phyloP scores from a whole-genome alignment of 1,140 invertebrate species.

The Bombus difficillimus region DNA sequence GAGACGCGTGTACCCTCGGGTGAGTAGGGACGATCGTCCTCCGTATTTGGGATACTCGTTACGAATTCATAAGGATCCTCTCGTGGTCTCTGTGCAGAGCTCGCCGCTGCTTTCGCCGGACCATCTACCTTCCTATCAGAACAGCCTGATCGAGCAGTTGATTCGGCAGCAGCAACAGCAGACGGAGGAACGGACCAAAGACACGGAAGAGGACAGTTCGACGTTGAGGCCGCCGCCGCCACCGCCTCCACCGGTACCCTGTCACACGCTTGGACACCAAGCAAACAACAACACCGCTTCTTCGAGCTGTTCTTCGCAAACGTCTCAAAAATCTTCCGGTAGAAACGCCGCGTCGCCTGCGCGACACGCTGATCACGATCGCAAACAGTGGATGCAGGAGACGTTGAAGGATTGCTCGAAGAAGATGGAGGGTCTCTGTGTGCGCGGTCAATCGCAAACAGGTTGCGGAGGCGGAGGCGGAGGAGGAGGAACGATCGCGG shows the following conservation, averaged over 20 bases:
- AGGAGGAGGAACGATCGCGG: conserved; percentile 41
- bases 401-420: conserved; percentile 75
- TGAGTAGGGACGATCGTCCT: conserved; percentile 25
- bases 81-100: conserved; percentile 49
- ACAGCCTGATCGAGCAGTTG: conserved; percentile 83
- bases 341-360: conserved; percentile 65
- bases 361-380: conserved; percentile 53
- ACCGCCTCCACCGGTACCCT: conserved; percentile 68
- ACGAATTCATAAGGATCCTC: too few relatives aligned
- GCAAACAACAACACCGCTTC: conserved; percentile 50
- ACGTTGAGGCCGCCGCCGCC: conserved; percentile 51
- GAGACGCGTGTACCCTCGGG: conserved; percentile 62
- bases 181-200: conserved; percentile 67
- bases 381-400: conserved; percentile 73
- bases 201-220: conserved; percentile 60
- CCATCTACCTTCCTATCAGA: conserved; percentile 82
- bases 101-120: conserved; percentile 71
- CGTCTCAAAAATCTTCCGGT: conserved; percentile 62
- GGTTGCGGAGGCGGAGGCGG: neutral
- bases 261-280: conserved; percentile 52
- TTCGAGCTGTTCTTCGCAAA: conserved; percentile 69
- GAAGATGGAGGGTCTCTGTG: conserved; percentile 72
- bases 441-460: conserved; percentile 64
- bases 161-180: conserved; percentile 80
- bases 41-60: neutral